Percentiles rank a stretch among this genome's conserved stretches.
Conservation (phyloP, 2,888 invertebrate species). For the Leptinotarsa rubiginosa region DNA sequence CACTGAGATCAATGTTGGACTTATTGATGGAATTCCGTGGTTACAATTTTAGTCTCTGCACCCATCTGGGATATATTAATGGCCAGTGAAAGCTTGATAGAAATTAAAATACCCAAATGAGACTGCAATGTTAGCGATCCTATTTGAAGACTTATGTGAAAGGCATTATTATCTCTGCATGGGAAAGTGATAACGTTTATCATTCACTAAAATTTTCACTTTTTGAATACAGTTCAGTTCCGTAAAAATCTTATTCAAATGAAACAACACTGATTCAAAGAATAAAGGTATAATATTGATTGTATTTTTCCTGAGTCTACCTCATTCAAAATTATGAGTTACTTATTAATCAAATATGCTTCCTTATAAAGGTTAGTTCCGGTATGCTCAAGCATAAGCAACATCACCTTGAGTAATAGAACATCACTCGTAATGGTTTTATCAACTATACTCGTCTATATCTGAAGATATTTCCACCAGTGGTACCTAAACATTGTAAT, state of each 20-base stretch:
- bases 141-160: neutral
- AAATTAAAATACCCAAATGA: neutral
- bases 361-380: slow-evolving; percentile 3
- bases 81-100: slow-evolving; percentile 3
- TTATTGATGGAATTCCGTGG: neutral
- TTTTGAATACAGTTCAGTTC: neutral
- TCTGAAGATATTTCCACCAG: slow-evolving; percentile 3
- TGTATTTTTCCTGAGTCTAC: too few relatives aligned
- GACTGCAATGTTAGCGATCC: neutral
- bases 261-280: too few relatives aligned
- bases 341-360: neutral
- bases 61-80: neutral
- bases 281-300: too few relatives aligned
- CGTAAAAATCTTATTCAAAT: too few relatives aligned
- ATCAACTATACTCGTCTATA: neutral
- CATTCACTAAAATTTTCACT: neutral
- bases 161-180: neutral
- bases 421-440: neutral
- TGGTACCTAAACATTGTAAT: neutral
- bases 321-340: too few relatives aligned
- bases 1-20: neutral
- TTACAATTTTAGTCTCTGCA: neutral
- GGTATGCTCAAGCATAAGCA: slow-evolving; percentile 10
- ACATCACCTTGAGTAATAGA: slow-evolving; percentile 11
- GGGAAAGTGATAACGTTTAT: slow-evolving; percentile 3